Evolutionary conservation across 2,888 invertebrate genomes (phyloP), one percentile per base, ranked within the genome.

Genomic region (Conops quadrifasciatus): DNA sequence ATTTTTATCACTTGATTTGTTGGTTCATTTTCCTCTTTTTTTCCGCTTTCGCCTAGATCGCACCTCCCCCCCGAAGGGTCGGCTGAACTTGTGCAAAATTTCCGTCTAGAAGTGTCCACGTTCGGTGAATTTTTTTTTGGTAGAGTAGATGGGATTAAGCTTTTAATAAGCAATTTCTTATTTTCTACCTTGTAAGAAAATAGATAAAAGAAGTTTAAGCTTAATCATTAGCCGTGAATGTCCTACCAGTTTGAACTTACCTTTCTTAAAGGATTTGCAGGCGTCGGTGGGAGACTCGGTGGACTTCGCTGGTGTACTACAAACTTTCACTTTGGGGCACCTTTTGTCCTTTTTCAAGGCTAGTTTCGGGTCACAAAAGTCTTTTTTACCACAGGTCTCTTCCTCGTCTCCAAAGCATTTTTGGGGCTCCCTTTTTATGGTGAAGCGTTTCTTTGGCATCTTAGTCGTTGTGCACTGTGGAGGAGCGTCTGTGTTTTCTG

Each of bases 141-240:
- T 47, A 43, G 45, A 19, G 66, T 49, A 59, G 43, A 16, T 16
- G 56, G 56, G 19, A 19, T 64, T 21, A 64, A 49, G 43, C 16
- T 43, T n/a, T 43, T 56, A 19, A 28, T 28, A n/a, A 47, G 51
- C 24, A 59, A 71, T 15, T 70, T 60, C 73, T 74, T 73, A 76
- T 77, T 77, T 81, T 78, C 80, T 81, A 74, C 78, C 81, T 80
- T 79, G 64, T 72, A 51, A 21, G 62, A 68, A 68, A 51, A 68
- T 49, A 30, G 15, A 16, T 45, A 47, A 62, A 51, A 43, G 36
- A 24, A 58, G 19, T 19, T 59, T 26, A 49, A 68, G 51, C 13
- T n/a, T 19, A 21, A 36, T 19, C 11, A 62, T 36, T 43, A 13
- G n/a, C n/a, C n/a, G n/a, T n/a, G 11, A 36, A 21, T 21, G 53